These are phyloP conservation scores for Ciconia stormi DNA, from an alignment of 2,113 vertebrate species.

Conservation along the genomic window DNA sequence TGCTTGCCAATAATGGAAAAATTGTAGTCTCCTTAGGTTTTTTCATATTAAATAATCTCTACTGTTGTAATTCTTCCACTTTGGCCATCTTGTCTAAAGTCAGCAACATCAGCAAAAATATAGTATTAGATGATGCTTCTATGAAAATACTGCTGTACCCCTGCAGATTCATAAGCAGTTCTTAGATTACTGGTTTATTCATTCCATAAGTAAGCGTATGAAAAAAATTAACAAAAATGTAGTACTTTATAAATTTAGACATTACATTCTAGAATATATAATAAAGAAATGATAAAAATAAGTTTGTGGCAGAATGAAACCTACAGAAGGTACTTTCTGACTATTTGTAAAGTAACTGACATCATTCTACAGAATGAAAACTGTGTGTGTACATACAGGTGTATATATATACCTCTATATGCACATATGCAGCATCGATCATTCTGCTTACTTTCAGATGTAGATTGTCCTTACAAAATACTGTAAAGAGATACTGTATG, in stretches of 20 bases:
- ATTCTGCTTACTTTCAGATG: neutral
- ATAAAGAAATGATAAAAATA: neutral
- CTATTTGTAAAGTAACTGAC: neutral
- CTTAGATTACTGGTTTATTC: neutral
- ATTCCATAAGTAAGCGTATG: neutral
- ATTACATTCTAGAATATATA: neutral
- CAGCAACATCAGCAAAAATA: slow-evolving; percentile 16
- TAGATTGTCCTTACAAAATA: neutral
- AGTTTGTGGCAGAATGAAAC: neutral
- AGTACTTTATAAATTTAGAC: neutral
- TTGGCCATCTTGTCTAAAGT: neutral
- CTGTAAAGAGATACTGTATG: neutral
- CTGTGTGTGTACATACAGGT: neutral
- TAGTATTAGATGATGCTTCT: neutral
- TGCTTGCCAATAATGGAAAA: neutral
- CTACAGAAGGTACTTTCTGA: neutral
- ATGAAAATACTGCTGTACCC: neutral
- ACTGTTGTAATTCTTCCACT: neutral
- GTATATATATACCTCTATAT: neutral
- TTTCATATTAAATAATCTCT: neutral
- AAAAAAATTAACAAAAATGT: neutral
- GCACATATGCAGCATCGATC: neutral
- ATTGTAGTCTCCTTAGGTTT: neutral
- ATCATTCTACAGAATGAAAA: neutral
- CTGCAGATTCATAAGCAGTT: neutral